Evolutionary conservation across 2,797 vertebrate species (phyloP), one percentile per base, ranked within the genome.

Genomic region (Paedocypris micromegethes): DNA sequence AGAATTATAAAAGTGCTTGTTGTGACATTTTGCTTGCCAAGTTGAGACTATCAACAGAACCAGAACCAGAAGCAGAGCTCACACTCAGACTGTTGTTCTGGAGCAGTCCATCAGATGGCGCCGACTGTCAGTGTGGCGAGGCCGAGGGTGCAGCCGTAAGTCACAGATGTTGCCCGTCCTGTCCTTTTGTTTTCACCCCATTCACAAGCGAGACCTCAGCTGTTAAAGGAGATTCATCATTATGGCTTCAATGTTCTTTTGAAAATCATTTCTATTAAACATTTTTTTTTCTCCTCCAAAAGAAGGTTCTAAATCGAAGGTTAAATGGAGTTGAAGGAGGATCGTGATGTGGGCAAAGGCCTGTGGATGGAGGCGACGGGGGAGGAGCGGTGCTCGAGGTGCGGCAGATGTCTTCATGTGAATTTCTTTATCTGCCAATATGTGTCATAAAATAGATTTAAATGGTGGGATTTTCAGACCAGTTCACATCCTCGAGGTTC

Each of bases 211-310:
- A 88, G 89, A 89, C 86, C 88, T 91, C 89, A 90, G 89, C 88
- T 91, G 89, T 83, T 89, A 82, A 85, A 90, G 87, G 86, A 87
- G 86, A 87, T 86, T 87, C 87, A 86, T 87, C 83, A 90, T 91
- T 90, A 91, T 90, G 85, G 87, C 83, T 84, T 88, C 86, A 89
- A 84, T 90, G 88, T 89, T 90, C 88, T 90, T 89, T 89, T 88
- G 83, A 88, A 89, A 90, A 90, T 90, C 80, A 88, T 89, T 90
- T 91, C 88, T 88, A 90, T 90, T 90, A 91, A 88, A 87, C 82
- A 84, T 85, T 86, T 84, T 87, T 87, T 86, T 74, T 80, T 23
- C 23, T 23, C 23, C 23, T 23, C 23, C 86, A 87, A 86, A 85
- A 84, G 82, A 88, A 79, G 80, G 81, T 82, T 81, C 89, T 86